Evolutionary conservation across 64 coral and sea anemone species (phyloP).

Genomic region (Pocillopora verrucosa): DNA sequence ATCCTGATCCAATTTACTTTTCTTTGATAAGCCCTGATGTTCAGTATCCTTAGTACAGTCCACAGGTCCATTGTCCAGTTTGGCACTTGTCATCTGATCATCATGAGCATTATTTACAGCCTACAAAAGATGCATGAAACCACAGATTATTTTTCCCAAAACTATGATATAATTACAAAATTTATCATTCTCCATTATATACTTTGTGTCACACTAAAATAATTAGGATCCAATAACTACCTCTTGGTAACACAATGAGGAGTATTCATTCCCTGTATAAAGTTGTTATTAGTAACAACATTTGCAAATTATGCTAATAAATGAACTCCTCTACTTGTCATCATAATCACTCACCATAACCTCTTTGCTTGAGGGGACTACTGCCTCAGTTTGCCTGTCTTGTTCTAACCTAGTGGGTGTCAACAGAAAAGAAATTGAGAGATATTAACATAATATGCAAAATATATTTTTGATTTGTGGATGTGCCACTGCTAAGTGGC

Average conservation of each 20-base stretch:
- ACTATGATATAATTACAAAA: too few species aligned
- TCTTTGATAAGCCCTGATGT: constrained; percentile 20
- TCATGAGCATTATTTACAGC: constrained; percentile 37
- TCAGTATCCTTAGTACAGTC: neutral
- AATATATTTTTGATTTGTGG: too few species aligned
- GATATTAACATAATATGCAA: neutral
- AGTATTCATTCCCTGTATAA: too few species aligned
- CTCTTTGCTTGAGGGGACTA: neutral
- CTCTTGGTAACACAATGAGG: too few species aligned
- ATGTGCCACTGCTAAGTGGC: too few species aligned
- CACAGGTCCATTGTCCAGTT: constrained; percentile 39
- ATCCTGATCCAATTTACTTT: constrained; percentile 44
- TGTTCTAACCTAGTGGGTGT: constrained; percentile 1
- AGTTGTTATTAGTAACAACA: too few species aligned
- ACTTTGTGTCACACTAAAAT: too few species aligned
- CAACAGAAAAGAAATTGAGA: neutral
- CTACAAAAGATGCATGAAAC: neutral
- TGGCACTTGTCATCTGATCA: constrained; percentile 10
- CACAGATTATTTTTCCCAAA: too few species aligned
- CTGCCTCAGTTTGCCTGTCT: neutral
- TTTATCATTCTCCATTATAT: too few species aligned
- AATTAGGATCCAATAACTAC: too few species aligned
- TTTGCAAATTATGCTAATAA: too few species aligned
- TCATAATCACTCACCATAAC: neutral
- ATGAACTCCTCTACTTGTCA: too few species aligned